Percentiles rank a stretch among this genome's conserved stretches.
Conservation (phyloP, 2,888 invertebrate genomes). For the Sisyra terminalis region DNA sequence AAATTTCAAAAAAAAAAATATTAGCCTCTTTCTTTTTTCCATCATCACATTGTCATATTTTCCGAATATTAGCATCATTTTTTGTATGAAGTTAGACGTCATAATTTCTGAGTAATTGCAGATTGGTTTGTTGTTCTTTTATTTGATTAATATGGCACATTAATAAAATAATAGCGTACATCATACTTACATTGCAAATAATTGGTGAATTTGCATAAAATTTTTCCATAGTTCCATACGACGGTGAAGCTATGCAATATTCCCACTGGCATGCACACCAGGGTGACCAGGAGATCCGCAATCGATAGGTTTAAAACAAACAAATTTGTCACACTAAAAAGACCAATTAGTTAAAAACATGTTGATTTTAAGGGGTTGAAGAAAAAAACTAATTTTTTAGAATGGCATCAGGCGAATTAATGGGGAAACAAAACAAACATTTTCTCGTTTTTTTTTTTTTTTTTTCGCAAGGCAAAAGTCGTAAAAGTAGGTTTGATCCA, state of each 20-base stretch:
- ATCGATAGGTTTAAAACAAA: conserved; percentile 59
- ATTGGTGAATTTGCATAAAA: conserved; percentile 55
- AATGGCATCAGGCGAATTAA: neutral
- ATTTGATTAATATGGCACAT: too few species aligned
- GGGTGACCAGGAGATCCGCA: conserved; percentile 53
- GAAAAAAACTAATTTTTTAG: neutral
- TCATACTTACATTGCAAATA: conserved; percentile 51
- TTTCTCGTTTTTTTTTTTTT: neutral
- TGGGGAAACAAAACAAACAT: neutral
- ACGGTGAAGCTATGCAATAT: conserved; percentile 50
- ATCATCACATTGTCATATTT: too few species aligned
- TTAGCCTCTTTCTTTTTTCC: too few species aligned
- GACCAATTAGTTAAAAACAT: too few species aligned
- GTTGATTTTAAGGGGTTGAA: neutral
- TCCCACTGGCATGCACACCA: conserved; percentile 60
- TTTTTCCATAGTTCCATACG: conserved; percentile 54
- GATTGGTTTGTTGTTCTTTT: too few species aligned
- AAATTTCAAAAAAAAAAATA: too few species aligned
- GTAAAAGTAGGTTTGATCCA: neutral
- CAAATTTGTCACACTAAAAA: conserved; percentile 62
- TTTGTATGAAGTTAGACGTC: too few species aligned
- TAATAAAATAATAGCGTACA: neutral
- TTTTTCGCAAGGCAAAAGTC: neutral
- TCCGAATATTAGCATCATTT: too few species aligned
- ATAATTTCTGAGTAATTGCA: too few species aligned